Percentiles rank a stretch among this genome's conserved stretches.
Evolutionary conservation across 2,888 invertebrate genomes (phyloP).

Genomic region (Nymphalis polychloros): DNA sequence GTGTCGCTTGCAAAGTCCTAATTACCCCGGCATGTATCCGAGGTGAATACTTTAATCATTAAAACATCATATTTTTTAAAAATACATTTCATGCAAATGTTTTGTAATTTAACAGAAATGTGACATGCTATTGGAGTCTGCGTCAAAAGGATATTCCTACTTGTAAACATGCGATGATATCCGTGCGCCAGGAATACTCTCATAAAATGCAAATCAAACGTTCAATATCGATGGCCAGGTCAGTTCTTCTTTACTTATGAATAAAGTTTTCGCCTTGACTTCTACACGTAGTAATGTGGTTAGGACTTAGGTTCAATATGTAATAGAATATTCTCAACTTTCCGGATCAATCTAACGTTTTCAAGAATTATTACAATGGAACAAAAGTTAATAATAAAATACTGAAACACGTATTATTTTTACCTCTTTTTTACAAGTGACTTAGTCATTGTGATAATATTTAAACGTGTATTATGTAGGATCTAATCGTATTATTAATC

Average conservation of each 20-base stretch:
- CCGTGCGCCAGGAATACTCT: conserved; percentile 88
- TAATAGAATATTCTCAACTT: no score
- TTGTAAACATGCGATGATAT: conserved; percentile 95
- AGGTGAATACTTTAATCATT: conserved; percentile 46
- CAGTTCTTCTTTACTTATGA: conserved; percentile 47
- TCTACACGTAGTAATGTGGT: no score
- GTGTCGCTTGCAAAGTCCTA: conserved; percentile 93
- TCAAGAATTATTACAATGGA: no score
- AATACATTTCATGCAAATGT: neutral
- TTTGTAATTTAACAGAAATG: conserved; percentile 82
- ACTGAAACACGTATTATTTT: no score
- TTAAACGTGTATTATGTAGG: no score
- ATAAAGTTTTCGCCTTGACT: neutral
- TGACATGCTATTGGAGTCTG: conserved; percentile 94
- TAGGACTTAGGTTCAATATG: no score
- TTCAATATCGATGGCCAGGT: conserved; percentile 84
- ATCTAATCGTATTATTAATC: no score
- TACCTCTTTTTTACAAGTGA: no score
- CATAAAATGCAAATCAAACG: conserved; percentile 88
- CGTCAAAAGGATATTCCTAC: conserved; percentile 92
- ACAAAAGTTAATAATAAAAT: no score
- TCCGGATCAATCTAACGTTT: no score
- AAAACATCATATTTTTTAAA: neutral
- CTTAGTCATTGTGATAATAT: no score
- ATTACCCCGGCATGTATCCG: conserved; percentile 94